These are phyloP conservation scores for Tetragonula carbonaria DNA, from an alignment of 2,888 invertebrate species.

Conservation along the genomic window DNA sequence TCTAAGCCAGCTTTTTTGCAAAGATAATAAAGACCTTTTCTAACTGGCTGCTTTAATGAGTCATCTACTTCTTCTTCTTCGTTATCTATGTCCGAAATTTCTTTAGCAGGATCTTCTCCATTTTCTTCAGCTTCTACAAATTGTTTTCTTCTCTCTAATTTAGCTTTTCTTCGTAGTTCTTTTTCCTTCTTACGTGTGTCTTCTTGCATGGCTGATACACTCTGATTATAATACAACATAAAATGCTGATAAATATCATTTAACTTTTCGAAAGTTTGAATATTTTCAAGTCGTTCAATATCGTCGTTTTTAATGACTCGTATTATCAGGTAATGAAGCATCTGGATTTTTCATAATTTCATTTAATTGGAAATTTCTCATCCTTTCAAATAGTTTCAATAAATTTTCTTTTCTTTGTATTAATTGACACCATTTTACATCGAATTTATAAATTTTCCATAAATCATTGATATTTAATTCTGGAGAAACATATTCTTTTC, in stretches of 20 bases:
- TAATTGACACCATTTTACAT: slow-evolving; percentile 97
- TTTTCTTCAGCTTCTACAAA: slow-evolving; percentile 87
- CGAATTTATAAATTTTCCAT: slow-evolving; percentile 98
- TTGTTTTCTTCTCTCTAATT: slow-evolving; percentile 83
- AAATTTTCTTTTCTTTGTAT: slow-evolving; percentile 93
- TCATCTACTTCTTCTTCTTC: slow-evolving; percentile 85
- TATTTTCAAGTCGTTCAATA: slow-evolving; percentile 90
- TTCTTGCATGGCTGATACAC: slow-evolving; percentile 93
- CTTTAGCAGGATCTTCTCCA: slow-evolving; percentile 87
- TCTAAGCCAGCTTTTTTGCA: slow-evolving; percentile 94
- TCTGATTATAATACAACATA: slow-evolving; percentile 94
- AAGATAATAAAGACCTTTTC: slow-evolving; percentile 95
- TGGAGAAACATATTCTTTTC: slow-evolving; percentile 98
- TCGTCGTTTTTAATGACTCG: slow-evolving; percentile 94
- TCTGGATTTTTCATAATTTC: slow-evolving; percentile 92
- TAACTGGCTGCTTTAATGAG: slow-evolving; percentile 92
- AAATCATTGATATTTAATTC: slow-evolving; percentile 97
- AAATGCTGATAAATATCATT: slow-evolving; percentile 97
- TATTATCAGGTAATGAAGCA: slow-evolving; percentile 92
- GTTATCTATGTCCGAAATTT: slow-evolving; percentile 85
- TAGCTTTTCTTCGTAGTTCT: slow-evolving; percentile 87
- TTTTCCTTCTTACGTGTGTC: slow-evolving; percentile 88
- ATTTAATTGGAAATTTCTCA: slow-evolving; percentile 95
- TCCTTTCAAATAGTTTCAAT: slow-evolving; percentile 92
- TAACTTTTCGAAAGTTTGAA: slow-evolving; percentile 95